Evolutionary conservation across 1,140 invertebrate species (phyloP).

Genomic region (Schlechtendalia chinensis): DNA sequence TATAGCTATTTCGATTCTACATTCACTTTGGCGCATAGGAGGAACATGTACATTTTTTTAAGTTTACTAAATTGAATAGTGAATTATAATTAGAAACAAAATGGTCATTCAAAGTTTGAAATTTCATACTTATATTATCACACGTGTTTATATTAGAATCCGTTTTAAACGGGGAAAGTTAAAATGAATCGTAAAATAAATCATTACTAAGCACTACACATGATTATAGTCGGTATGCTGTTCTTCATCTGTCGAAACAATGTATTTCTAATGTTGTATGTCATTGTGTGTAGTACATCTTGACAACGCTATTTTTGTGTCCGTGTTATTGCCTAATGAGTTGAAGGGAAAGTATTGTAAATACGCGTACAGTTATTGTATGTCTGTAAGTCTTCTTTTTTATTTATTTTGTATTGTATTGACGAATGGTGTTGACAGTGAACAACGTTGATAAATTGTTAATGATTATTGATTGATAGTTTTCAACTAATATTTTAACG

Average conservation of each 20-base stretch:
- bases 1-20: background rate
- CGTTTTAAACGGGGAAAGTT: conserved; percentile 20
- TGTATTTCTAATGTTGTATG: conserved; percentile 36
- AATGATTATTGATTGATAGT: background rate
- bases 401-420: background rate
- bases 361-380: background rate
- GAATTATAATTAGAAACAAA: background rate
- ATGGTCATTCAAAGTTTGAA: background rate
- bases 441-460: background rate
- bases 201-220: conserved; percentile 26
- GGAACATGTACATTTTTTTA: background rate
- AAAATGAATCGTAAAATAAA: conserved; percentile 20
- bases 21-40: background rate
- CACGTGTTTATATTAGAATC: background rate
- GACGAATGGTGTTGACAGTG: too few species aligned
- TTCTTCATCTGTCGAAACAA: conserved; percentile 25
- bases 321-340: conserved; percentile 23
- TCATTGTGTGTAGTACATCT: conserved; percentile 8
- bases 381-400: background rate
- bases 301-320: background rate
- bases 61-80: background rate
- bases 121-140: background rate
- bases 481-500: background rate
- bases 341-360: conserved; percentile 19
- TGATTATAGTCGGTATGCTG: conserved; percentile 11